phyloP scores from a whole-genome alignment of 1,140 invertebrate genomes.

The Drepana arcuata region DNA sequence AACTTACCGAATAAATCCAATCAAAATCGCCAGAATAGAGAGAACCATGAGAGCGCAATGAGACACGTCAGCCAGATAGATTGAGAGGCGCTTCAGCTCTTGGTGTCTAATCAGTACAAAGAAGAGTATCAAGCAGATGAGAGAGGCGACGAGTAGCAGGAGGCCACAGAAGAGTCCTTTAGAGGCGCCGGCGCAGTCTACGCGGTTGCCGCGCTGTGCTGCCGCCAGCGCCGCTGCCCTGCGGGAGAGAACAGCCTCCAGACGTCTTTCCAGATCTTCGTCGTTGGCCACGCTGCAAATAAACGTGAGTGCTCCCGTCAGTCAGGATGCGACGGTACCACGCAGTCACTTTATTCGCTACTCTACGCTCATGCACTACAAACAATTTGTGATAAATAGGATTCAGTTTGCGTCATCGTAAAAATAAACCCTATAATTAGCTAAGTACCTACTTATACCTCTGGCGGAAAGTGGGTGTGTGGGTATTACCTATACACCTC shows the following conservation, averaged over 20 bases:
- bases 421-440: too few species aligned
- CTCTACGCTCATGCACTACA: too few species aligned
- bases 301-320: slow-evolving; percentile 50
- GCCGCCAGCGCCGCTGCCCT: slow-evolving; percentile 87
- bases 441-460: too few species aligned
- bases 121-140: slow-evolving; percentile 95
- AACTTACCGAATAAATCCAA: slow-evolving; percentile 88
- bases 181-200: slow-evolving; percentile 93
- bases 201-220: slow-evolving; percentile 82
- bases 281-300: slow-evolving; percentile 80
- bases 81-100: slow-evolving; percentile 84
- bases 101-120: slow-evolving; percentile 92
- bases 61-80: slow-evolving; percentile 91
- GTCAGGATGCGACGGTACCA: too few species aligned
- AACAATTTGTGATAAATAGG: too few species aligned
- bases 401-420: too few species aligned
- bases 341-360: too few species aligned
- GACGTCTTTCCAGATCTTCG: slow-evolving; percentile 87
- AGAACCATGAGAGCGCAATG: slow-evolving; percentile 90
- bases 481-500: too few species aligned
- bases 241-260: slow-evolving; percentile 87
- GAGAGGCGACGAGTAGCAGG: slow-evolving; percentile 88
- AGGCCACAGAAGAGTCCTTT: slow-evolving; percentile 95
- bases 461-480: too few species aligned
- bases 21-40: slow-evolving; percentile 89